phyloP scores from a whole-genome alignment of 2,113 vertebrate genomes.

The Lucifuga dentata region DNA sequence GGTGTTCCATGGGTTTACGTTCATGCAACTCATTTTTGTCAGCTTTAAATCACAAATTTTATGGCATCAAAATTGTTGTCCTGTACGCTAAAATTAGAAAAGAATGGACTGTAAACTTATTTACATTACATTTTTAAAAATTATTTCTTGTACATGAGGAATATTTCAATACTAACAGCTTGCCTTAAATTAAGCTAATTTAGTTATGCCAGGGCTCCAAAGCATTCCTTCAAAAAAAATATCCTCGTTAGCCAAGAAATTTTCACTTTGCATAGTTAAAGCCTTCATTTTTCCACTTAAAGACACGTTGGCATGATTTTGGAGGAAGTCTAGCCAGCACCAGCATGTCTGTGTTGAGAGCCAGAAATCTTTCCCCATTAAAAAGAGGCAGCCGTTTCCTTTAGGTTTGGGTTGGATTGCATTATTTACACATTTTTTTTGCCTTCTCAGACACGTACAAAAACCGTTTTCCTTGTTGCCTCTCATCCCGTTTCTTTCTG shows the following conservation, averaged over 20 bases:
- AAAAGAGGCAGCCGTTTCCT: constrained; percentile 32
- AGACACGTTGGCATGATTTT: constrained; percentile 11
- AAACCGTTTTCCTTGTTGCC: too few species aligned
- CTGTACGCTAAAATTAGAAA: too few species aligned
- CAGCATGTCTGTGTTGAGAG: constrained; percentile 14
- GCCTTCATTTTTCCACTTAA: constrained; percentile 32
- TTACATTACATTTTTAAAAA: too few species aligned
- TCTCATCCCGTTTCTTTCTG: background rate
- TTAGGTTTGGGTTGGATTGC: constrained; percentile 33
- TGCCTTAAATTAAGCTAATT: too few species aligned
- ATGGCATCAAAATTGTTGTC: too few species aligned
- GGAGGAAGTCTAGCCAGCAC: constrained; percentile 7
- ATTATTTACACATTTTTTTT: constrained; percentile 37
- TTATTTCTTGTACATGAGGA: too few species aligned
- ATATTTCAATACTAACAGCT: too few species aligned
- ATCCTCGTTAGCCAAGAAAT: background rate
- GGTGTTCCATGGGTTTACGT: too few species aligned
- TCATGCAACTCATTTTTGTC: too few species aligned
- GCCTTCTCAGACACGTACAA: too few species aligned
- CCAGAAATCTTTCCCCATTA: constrained; percentile 37
- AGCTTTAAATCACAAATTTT: too few species aligned
- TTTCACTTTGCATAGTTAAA: constrained; percentile 35
- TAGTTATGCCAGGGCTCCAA: constrained; percentile 10
- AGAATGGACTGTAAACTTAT: too few species aligned
- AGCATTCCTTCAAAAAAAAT: constrained; percentile 17